Conservation (phyloP, 2,797 vertebrate genomes). For the Chelidonichthys spinosus region DNA sequence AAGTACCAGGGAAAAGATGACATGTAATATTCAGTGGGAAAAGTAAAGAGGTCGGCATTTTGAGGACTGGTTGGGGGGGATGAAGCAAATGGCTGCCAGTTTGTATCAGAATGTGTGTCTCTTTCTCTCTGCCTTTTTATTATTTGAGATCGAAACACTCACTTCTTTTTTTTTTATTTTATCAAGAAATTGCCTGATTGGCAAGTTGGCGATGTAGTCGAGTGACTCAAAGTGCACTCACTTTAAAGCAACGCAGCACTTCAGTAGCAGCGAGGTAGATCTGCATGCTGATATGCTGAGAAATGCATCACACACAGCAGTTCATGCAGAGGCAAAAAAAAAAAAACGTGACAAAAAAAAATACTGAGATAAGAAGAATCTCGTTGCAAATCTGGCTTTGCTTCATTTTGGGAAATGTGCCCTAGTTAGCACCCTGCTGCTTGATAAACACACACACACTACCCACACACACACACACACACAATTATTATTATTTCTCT, state of each 20-base stretch:
- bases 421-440: slow-evolving; percentile 73
- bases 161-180: slow-evolving; percentile 21
- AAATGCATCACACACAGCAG: slow-evolving; percentile 47
- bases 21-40: slow-evolving; percentile 66
- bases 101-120: slow-evolving; percentile 31
- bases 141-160: slow-evolving; percentile 24
- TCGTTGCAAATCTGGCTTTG: slow-evolving; percentile 54
- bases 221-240: slow-evolving; percentile 39
- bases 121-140: slow-evolving; percentile 13
- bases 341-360: slow-evolving; percentile 39
- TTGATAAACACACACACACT: slow-evolving; percentile 40
- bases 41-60: slow-evolving; percentile 66
- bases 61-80: slow-evolving; percentile 40
- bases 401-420: slow-evolving; percentile 66
- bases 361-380: slow-evolving; percentile 47
- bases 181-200: slow-evolving; percentile 45
- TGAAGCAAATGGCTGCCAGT: slow-evolving; percentile 54
- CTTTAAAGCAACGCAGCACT: slow-evolving; percentile 45
- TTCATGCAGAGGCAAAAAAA: slow-evolving; percentile 57
- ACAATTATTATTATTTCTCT: slow-evolving; percentile 19
- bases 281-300: slow-evolving; percentile 55
- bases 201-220: slow-evolving; percentile 37
- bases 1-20: slow-evolving; percentile 40
- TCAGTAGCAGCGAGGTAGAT: slow-evolving; percentile 41
- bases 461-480: slow-evolving; percentile 27